Conservation (phyloP, 2,797 vertebrate species). For the Sebastes alutus region DNA sequence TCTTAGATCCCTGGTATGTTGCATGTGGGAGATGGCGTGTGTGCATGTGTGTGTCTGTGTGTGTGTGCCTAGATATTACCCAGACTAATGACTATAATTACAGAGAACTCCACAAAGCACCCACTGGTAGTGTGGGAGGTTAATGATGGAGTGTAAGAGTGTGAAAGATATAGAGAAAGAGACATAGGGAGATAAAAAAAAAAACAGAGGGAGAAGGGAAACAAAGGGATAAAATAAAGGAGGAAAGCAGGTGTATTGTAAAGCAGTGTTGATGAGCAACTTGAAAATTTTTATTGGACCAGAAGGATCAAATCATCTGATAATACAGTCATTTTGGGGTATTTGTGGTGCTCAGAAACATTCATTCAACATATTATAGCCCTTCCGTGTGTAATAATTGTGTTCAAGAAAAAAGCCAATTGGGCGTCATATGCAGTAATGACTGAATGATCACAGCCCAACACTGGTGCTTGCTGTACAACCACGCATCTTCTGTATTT, state of each 20-base stretch:
- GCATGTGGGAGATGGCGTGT: conserved; percentile 35
- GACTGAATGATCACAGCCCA: background rate
- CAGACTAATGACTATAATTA: conserved; percentile 85
- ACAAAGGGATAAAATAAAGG: background rate
- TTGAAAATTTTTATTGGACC: background rate
- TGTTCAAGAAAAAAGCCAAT: background rate
- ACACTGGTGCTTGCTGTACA: background rate
- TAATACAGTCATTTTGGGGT: background rate
- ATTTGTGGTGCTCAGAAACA: background rate
- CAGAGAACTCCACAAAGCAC: conserved; percentile 70
- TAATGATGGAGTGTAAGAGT: conserved; percentile 77
- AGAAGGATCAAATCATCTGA: background rate
- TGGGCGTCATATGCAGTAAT: background rate
- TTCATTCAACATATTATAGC: background rate
- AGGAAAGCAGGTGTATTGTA: background rate
- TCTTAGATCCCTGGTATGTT: conserved; percentile 31
- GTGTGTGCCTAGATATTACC: conserved; percentile 63
- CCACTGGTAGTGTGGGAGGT: conserved; percentile 81
- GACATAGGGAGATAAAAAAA: conserved; percentile 2
- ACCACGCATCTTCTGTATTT: background rate
- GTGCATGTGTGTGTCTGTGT: conserved; percentile 5
- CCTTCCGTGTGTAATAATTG: background rate
- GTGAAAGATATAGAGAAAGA: conserved; percentile 42
- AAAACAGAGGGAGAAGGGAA: background rate
- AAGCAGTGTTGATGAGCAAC: background rate